Evolutionary conservation across 1,140 invertebrate species (phyloP).

Genomic region (Aphelenchoides fujianensis): DNA sequence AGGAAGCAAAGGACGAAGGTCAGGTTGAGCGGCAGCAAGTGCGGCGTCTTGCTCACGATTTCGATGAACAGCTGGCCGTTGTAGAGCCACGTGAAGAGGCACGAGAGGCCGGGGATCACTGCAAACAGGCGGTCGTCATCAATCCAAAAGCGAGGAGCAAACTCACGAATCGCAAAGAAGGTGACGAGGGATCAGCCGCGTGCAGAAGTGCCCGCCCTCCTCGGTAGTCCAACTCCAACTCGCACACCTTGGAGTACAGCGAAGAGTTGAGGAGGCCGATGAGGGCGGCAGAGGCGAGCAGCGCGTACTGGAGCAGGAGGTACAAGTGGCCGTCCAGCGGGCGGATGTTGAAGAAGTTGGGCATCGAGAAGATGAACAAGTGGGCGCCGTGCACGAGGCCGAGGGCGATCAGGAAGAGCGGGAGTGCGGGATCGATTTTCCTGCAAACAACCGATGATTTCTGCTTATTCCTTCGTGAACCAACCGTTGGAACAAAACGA

Average conservation of each 20-base stretch:
- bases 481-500: constrained; percentile 30
- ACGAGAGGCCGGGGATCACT: constrained; percentile 38
- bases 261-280: constrained; percentile 34
- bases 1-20: constrained; percentile 39
- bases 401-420: constrained; percentile 26
- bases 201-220: constrained; percentile 12
- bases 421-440: constrained; percentile 22
- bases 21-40: constrained; percentile 35
- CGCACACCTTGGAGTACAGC: constrained; percentile 63
- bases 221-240: constrained; percentile 27
- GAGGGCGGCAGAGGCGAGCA: constrained; percentile 26
- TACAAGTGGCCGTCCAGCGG: constrained; percentile 21
- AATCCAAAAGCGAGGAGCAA: not conserved
- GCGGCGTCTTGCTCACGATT: constrained; percentile 23
- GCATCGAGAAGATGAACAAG: constrained; percentile 22
- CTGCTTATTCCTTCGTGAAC: not conserved
- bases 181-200: constrained; percentile 21
- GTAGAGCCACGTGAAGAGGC: constrained; percentile 36
- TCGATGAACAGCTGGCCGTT: constrained; percentile 32
- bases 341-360: constrained; percentile 21
- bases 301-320: constrained; percentile 30
- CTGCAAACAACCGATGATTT: constrained; percentile 2
- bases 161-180: constrained; percentile 31
- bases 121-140: constrained; percentile 21
- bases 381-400: constrained; percentile 25